Base-by-base conservation (phyloP, 2,113 vertebrate species). In the Hippoglossus stenolepis region DNA sequence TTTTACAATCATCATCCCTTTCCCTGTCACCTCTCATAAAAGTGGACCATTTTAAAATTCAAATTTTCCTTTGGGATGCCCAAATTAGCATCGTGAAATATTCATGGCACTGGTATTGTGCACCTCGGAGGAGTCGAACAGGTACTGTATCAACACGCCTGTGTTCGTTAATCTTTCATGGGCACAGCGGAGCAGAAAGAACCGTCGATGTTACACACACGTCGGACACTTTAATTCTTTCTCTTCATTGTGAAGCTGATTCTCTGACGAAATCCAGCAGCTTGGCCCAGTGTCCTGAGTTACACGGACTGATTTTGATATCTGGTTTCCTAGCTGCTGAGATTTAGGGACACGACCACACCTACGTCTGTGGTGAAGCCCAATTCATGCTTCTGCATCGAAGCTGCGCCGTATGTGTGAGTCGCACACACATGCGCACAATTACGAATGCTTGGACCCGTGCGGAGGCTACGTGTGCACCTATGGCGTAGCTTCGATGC, bases 81-180 rank as follows among this genome's bases (percentile, higher is more conserved):
- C 64, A 80, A 91, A 93, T 92, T 90, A 92, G 87, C 77, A 83
- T 89, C 69, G 64, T 92, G 75, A 92, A 92, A 93, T 92, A 93
- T 94, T 90, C 87, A 92, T 86, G 84, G 40, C 4, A 23, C 58
- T 78, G 77, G 82, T 69, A 82, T 73, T 69, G 70, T 76, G 45
- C 75, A 88, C 66, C 82, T 88, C 76, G 0, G 59, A 83, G 67
- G 80, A 82, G 67, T 53, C 26, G 62, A 85, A 80, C 85, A 86
- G 90, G 79, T 91, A 87, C 65, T 49, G 59, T 83, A 80, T 87
- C 76, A 83, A 74, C 80, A 47, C 20, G 57, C 40, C 38, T 47
- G 24, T 53, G 76, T 75, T 77, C 6, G 74, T 90, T 38, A 69
- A 92, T 85, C 64, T 91, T 86, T 90, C 65, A 89, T 87, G 73